These are phyloP conservation scores for Lissocephala sabroskyi DNA, from an alignment of 2,888 invertebrate species.

Conservation along the genomic window DNA sequence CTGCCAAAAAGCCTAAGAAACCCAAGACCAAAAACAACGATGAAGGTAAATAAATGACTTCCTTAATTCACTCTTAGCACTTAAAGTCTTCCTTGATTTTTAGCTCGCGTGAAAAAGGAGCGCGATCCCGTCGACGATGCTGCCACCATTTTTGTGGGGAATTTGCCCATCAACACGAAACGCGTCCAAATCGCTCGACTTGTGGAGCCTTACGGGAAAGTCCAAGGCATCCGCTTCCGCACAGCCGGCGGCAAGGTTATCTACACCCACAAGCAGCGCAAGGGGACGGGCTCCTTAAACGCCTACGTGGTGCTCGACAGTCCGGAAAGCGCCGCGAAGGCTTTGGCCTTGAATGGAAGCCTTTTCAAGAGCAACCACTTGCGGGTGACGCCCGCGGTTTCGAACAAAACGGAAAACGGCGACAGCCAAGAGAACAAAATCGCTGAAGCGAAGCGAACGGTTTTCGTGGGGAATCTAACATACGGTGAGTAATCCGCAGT, in stretches of 20 bases:
- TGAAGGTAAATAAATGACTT: slow-evolving; percentile 20
- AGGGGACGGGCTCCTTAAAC: slow-evolving; percentile 55
- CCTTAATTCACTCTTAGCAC: not conserved
- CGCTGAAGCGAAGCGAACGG: slow-evolving; percentile 52
- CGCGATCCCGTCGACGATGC: slow-evolving; percentile 43
- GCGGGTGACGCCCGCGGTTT: slow-evolving; percentile 54
- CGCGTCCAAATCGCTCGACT: slow-evolving; percentile 60
- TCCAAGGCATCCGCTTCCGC: slow-evolving; percentile 64
- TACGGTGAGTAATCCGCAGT: slow-evolving; percentile 55
- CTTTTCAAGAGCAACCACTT: slow-evolving; percentile 65
- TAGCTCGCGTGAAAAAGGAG: slow-evolving; percentile 27
- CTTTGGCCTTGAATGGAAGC: slow-evolving; percentile 62
- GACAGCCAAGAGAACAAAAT: slow-evolving; percentile 16
- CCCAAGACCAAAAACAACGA: slow-evolving; percentile 22
- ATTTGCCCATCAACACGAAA: slow-evolving; percentile 69
- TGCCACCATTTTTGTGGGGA: slow-evolving; percentile 70
- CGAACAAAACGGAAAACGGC: not conserved
- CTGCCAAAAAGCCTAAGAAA: slow-evolving; percentile 19
- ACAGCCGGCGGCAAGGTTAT: slow-evolving; percentile 63
- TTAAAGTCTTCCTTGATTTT: not conserved
- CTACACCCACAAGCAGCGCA: slow-evolving; percentile 64
- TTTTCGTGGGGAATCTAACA: slow-evolving; percentile 71
- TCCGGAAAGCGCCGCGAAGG: slow-evolving; percentile 48
- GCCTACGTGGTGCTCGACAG: slow-evolving; percentile 66
- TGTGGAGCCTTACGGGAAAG: slow-evolving; percentile 51